These are phyloP conservation scores for Rallus limicola DNA, from an alignment of 2,113 vertebrate genomes.

Conservation along the genomic window DNA sequence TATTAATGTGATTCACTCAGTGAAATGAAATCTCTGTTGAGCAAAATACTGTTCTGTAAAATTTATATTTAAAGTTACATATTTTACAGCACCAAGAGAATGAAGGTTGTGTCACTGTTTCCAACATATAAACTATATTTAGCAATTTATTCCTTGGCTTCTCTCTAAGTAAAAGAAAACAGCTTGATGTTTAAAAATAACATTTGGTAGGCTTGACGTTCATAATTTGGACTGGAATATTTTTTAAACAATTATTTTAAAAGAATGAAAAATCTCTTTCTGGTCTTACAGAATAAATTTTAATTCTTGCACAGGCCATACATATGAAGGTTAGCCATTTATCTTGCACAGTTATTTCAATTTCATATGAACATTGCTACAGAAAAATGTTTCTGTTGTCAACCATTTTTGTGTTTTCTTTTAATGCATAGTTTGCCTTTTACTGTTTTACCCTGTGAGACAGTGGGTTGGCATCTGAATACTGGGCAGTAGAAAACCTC, in stretches of 20 bases:
- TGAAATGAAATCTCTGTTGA: conserved; percentile 65
- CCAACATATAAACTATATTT: conserved; percentile 69
- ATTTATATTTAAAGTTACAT: conserved; percentile 66
- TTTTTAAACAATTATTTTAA: conserved; percentile 51
- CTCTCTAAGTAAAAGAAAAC: conserved; percentile 65
- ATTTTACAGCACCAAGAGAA: conserved; percentile 61
- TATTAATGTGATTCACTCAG: conserved; percentile 68
- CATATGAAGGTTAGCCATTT: conserved; percentile 3
- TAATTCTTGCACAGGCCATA: background rate
- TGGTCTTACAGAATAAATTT: conserved; percentile 9
- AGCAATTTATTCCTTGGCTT: conserved; percentile 64
- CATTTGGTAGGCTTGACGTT: conserved; percentile 59
- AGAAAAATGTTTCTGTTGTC: background rate
- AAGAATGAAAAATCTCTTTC: conserved; percentile 44
- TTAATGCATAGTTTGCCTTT: background rate
- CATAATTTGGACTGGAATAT: conserved; percentile 39
- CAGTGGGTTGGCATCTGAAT: background rate
- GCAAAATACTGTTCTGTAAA: conserved; percentile 50
- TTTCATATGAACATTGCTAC: background rate
- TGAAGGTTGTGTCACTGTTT: conserved; percentile 68
- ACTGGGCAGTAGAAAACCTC: background rate
- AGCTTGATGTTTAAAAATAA: conserved; percentile 69
- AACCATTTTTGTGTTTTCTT: background rate
- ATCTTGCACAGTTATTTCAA: conserved; percentile 5
- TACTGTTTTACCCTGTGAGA: background rate